Base-by-base conservation (phyloP, 2,888 invertebrate genomes). In the Anodontia alba region DNA sequence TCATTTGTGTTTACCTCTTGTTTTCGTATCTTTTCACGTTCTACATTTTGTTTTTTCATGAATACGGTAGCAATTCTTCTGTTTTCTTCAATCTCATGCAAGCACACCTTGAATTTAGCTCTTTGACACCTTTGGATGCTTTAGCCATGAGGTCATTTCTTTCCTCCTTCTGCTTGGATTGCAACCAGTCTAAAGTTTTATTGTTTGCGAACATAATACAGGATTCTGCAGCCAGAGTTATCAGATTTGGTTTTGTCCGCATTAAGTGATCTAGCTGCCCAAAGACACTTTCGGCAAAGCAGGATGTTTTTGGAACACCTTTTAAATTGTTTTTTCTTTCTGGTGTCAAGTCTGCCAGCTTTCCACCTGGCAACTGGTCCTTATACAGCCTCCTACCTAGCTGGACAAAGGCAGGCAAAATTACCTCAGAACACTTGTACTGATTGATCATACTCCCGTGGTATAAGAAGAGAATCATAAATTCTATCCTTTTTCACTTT, bases 261-360 rank as follows among this genome's bases (percentile, higher is more conserved):
- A 82, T 23, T n/a, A 78, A n/a, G 15, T 76, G 73, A 42, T 82
- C 76, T 17, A 79, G 15, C 54, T 77, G 80, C 8, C 80, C 80
- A 78, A 83, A 80, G 0, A 84, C 74, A 77, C 80, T 81, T 72
- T 84, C 81, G 10, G 81, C 81, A 72, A 76, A 84, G 31, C 76
- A 76, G n/a, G 79, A 81, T 2, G 79, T 79, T 75, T 81, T 81
- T n/a, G 81, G 78, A 7, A 15, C 46, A 20, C 72, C 73, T 68
- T 72, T 80, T 10, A 68, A n/a, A 23, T 71, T 67, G 1, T 17
- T 17, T 38, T 12, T 43, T 67, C 49, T 76, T 75, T 76, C 62
- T 57, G 38, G 29, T 26, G 36, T 74, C 2, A 10, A 2, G 17
- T 43, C 23, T 31, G 31, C 38, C 26, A 69, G 46, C 15, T 31